Percentiles rank a stretch among this genome's conserved stretches.
Evolutionary conservation across 2,797 vertebrate species (phyloP).

Genomic region (Parambassis ranga): DNA sequence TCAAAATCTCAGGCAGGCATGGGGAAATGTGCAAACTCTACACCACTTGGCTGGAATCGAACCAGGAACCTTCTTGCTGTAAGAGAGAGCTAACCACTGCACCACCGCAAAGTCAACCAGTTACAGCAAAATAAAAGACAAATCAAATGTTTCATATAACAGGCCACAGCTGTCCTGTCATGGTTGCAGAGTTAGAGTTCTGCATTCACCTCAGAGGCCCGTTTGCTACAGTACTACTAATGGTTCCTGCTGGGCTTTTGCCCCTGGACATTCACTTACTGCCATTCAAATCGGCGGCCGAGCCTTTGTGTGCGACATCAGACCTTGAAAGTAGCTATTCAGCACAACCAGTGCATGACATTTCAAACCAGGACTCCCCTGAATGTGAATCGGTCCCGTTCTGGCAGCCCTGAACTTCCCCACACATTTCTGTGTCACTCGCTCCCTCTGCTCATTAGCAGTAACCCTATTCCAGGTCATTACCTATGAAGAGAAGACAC

Average conservation of each 20-base stretch:
- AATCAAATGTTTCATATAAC: too few species aligned
- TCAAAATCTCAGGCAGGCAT: too few species aligned
- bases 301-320: constrained; percentile 51
- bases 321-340: constrained; percentile 62
- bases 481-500: constrained; percentile 22
- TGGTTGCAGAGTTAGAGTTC: too few species aligned
- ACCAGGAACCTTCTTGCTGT: too few species aligned
- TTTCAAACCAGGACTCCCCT: constrained; percentile 37
- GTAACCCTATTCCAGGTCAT: constrained; percentile 57
- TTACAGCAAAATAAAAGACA: too few species aligned
- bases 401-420: constrained; percentile 39
- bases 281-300: constrained; percentile 39
- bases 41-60: too few species aligned
- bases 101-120: too few species aligned
- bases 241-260: constrained; percentile 6
- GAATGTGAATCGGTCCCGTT: constrained; percentile 53
- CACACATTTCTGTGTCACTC: constrained; percentile 12
- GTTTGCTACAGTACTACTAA: constrained; percentile 21
- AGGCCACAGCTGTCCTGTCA: too few species aligned
- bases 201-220: background rate
- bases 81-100: too few species aligned
- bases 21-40: too few species aligned
- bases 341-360: constrained; percentile 74
- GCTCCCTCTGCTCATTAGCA: constrained; percentile 53
- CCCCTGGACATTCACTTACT: constrained; percentile 27